Base-by-base conservation (phyloP, 2,888 invertebrate species). In the Timandra comae region DNA sequence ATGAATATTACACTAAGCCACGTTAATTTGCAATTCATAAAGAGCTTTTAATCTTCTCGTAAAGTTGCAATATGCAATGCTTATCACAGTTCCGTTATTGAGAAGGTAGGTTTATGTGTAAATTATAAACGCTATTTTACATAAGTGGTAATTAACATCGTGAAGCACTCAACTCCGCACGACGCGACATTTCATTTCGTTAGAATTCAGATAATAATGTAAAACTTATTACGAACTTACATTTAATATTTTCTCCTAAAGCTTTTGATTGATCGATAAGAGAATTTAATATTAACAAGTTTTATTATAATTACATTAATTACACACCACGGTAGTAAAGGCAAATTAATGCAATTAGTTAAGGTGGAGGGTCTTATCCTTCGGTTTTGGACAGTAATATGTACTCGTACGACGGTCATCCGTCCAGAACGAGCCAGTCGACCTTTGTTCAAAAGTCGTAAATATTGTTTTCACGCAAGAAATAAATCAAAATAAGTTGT, bases 71-170 rank as follows among this genome's bases (percentile, higher is more conserved):
- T 52, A 55, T 33, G 38, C 37, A 33, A 34, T 44, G 47, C 47
- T 54, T 51, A 52, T 60, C 52, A 51, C 37, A 39, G 49, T 52
- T 41, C 55, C 47, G 47, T 47, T 49, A 53, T 52, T 49, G 43
- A 56, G 46, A 47, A 46, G 39, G 46, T 39, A 49, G 45, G 49
- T 33, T 42, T 35, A 34, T 42, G 46, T 49, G 51, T 48, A 53
- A 55, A 55, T 48, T 46, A 46, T 53, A 48, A 45, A 38, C 34
- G 45, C 39, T 50, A 49, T 43, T 55, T 54, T 52, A 53, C 48
- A 56, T 56, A 57, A 58, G 58, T 45, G 51, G 46, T 50, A 55
- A 46, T 46, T 55, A 53, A 49, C 49, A 49, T 52, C 43, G 45
- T 42, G 41, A 41, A 38, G 34, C 42, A 24, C 41, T 56, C 53